These are phyloP conservation scores for Puntigrus tetrazona DNA, from an alignment of 2,113 vertebrate genomes.

Conservation along the genomic window DNA sequence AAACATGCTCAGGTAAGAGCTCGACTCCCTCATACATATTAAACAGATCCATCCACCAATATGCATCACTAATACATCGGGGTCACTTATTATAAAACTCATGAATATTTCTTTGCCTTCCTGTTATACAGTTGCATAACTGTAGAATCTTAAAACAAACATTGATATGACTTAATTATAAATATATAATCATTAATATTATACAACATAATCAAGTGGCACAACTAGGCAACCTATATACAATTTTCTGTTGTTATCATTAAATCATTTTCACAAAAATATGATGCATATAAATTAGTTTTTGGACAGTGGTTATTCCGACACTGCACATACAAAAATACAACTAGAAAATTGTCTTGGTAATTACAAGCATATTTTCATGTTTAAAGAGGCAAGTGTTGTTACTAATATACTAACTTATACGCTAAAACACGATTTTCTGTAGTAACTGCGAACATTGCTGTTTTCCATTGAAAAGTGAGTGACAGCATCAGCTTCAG, in stretches of 20 bases:
- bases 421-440: neutral
- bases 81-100: neutral
- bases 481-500: neutral
- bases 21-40: conserved; percentile 6
- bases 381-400: neutral
- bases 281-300: too few species aligned
- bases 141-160: neutral
- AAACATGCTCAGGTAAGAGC: conserved; percentile 89
- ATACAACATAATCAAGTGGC: neutral
- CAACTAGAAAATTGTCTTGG: neutral
- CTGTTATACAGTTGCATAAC: neutral
- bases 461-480: neutral
- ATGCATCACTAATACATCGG: neutral
- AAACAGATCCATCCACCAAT: neutral
- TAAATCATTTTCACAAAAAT: too few species aligned
- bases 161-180: neutral
- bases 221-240: neutral
- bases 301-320: too few species aligned
- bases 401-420: too few species aligned
- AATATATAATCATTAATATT: neutral
- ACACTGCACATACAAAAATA: too few species aligned
- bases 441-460: neutral
- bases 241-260: too few species aligned
- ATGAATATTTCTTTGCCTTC: neutral
- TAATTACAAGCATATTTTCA: neutral